phyloP scores from a whole-genome alignment of 2,888 invertebrate species.

The Balanococcus diminutus region DNA sequence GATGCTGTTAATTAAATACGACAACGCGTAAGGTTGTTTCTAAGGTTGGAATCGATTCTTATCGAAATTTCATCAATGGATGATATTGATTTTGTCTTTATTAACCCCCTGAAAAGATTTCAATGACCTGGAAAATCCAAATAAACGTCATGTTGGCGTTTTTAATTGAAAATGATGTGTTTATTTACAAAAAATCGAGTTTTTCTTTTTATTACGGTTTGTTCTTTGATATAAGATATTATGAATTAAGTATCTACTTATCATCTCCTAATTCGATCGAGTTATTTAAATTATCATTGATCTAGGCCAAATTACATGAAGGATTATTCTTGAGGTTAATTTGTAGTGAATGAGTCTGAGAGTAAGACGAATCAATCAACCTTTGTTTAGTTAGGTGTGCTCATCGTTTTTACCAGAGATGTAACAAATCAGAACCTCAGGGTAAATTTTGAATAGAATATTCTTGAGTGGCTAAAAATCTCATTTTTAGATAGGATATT shows the following conservation, averaged over 20 bases:
- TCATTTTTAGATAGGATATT: no score
- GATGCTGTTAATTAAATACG: neutral
- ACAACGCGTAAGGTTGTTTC: neutral
- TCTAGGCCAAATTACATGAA: neutral
- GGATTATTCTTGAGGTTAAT: neutral
- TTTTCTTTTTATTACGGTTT: neutral
- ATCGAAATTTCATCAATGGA: neutral
- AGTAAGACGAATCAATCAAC: neutral
- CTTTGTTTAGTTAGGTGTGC: no score
- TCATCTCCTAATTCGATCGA: neutral
- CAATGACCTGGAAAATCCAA: neutral
- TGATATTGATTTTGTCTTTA: neutral
- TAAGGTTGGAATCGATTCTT: neutral
- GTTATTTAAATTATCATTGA: neutral
- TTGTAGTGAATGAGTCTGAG: neutral
- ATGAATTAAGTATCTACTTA: neutral
- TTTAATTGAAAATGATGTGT: neutral
- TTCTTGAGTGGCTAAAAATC: no score
- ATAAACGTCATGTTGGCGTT: neutral
- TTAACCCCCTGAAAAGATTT: neutral
- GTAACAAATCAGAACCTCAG: no score
- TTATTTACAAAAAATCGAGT: neutral
- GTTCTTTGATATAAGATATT: neutral
- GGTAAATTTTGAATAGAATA: no score
- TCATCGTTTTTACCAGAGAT: no score